Evolutionary conservation across 2,113 vertebrate species (phyloP), one percentile per base, ranked within the genome.

Genomic region (Nothocercus nigrocapillus): DNA sequence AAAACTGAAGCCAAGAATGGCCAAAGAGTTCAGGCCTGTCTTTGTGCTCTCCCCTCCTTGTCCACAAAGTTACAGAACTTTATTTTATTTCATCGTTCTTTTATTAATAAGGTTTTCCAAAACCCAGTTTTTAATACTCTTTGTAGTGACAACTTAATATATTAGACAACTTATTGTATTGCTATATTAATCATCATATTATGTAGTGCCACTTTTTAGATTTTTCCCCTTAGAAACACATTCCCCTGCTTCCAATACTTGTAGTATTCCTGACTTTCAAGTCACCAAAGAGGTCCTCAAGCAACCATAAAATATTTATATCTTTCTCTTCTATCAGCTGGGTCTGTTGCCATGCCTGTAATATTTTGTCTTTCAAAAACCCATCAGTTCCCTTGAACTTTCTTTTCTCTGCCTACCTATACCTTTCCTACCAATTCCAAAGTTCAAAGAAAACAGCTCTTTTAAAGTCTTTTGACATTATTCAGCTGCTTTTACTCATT

Each of bases 401-500:
- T 76, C 32, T 73, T 79, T 62, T 85, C 40, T 40, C 17, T 63
- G 9, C 25, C 21, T 91, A 88, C 13, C 18, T 40, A 85, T 51
- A 36, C 58, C 53, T 79, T 74, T 69, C 63, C 79, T 88, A 80
- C 62, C 79, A 82, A 80, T 89, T 82, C 47, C 36, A 62, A 82
- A 88, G 63, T 88, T 94, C 88, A 96, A 94, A 96, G 79, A 95
- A 91, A 88, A 4, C 53, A 58, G 25, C 7, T 85, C 75, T 79
- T 95, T 83, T 76, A 89, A 95, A 93, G 63, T 82, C 67, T 38
- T 85, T 73, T 85, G 53, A 88, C 75, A 85, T 85, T 88, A 90
- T 93, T 89, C 85, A 77, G 20, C 63, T 79, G 62, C 74, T 93
- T 95, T 94, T 85, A 82, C 15, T 85, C 67, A 91, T 82, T 80